Conservation (phyloP, 2,797 vertebrate species). For the Malurus splendens region DNA sequence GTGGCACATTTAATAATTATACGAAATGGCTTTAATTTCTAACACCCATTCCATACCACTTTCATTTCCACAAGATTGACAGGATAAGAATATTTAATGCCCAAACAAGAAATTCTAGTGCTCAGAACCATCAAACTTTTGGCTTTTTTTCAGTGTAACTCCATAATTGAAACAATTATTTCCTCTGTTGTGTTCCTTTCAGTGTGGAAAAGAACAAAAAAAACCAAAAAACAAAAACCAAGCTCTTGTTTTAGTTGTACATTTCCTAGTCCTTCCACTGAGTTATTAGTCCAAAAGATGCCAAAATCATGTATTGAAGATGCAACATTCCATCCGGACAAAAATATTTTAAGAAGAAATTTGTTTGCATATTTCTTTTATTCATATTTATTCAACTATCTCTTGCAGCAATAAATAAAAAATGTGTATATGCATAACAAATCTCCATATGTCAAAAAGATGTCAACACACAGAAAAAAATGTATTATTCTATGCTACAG, state of each 20-base stretch:
- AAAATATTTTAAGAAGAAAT: slow-evolving; percentile 8
- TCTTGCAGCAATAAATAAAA: background rate
- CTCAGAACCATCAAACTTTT: background rate
- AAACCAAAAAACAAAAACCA: background rate
- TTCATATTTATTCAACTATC: slow-evolving; percentile 19
- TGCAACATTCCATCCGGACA: background rate
- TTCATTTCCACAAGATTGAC: slow-evolving; percentile 42
- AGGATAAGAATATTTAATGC: slow-evolving; percentile 35
- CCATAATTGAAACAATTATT: background rate
- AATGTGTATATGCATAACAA: background rate
- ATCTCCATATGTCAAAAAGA: background rate
- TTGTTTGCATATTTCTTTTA: background rate
- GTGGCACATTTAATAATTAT: slow-evolving; percentile 53
- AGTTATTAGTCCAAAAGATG: slow-evolving; percentile 32
- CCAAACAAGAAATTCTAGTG: slow-evolving; percentile 20
- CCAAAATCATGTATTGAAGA: background rate
- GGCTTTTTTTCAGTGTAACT: background rate
- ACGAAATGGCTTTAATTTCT: slow-evolving; percentile 62
- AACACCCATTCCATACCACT: background rate
- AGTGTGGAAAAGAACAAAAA: background rate
- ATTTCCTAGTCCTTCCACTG: background rate
- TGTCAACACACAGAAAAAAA: background rate
- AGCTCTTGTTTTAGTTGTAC: background rate
- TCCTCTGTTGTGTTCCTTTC: background rate
- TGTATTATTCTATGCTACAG: background rate